phyloP scores from a whole-genome alignment of 2,888 invertebrate genomes.

The Tiphia femorata region DNA sequence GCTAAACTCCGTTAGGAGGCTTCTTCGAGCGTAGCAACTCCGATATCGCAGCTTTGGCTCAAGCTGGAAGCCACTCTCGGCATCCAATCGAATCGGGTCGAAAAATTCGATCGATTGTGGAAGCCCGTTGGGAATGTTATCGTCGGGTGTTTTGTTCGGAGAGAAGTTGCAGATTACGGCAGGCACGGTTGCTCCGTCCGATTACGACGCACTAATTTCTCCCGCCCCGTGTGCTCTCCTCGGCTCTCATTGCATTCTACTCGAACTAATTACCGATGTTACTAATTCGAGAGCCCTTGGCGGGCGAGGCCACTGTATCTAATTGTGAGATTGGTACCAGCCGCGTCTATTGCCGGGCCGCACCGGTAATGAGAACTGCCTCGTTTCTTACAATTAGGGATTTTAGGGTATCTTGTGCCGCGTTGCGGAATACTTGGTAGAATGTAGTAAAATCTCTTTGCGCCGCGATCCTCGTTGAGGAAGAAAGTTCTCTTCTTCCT shows the following conservation, averaged over 20 bases:
- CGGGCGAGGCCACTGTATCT: conserved; percentile 2
- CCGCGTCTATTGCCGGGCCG: no score
- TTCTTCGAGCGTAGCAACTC: no score
- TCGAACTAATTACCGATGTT: conserved; percentile 33
- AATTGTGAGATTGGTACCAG: conserved; percentile 24
- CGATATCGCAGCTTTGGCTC: no score
- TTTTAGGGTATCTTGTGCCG: no score
- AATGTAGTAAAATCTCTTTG: no score
- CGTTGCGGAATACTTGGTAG: no score
- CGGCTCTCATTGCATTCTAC: conserved; percentile 33
- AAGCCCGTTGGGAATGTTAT: background rate
- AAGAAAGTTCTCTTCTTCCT: no score
- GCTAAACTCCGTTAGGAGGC: no score
- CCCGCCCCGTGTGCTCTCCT: conserved; percentile 9
- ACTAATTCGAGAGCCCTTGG: conserved; percentile 10
- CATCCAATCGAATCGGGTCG: no score
- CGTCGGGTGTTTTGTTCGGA: background rate
- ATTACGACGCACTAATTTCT: conserved; percentile 30
- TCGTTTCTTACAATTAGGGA: conserved; percentile 26
- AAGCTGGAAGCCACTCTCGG: no score
- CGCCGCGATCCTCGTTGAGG: no score
- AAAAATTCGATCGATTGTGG: background rate
- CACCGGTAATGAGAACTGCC: conserved; percentile 27
- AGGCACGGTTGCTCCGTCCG: conserved; percentile 5
- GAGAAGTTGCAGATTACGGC: background rate